A percentile compares a stretch with the other conserved stretches of the same genome.
phyloP scores from a whole-genome alignment of 2,888 invertebrate species.

The Xestia rhomboidea region DNA sequence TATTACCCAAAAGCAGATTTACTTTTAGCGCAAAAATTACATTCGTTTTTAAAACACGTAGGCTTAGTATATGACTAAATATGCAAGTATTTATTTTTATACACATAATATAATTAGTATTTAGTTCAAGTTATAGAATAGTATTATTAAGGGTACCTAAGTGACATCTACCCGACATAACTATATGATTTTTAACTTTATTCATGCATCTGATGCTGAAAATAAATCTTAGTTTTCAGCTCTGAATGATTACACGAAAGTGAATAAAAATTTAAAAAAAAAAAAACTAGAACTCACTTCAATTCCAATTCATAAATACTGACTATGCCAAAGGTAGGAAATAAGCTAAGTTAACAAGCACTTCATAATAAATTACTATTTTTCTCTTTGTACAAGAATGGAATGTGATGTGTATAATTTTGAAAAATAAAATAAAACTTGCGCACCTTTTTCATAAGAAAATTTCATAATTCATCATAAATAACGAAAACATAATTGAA shows the following conservation, averaged over 20 bases:
- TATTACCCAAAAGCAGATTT: slow-evolving; percentile 44
- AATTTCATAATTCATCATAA: slow-evolving; percentile 63
- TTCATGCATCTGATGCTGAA: slow-evolving; percentile 48
- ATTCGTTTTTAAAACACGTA: slow-evolving; percentile 61
- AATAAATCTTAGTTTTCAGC: slow-evolving; percentile 38
- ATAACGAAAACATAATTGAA: slow-evolving; percentile 41
- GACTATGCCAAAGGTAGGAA: slow-evolving; percentile 71
- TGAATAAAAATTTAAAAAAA: slow-evolving; percentile 40
- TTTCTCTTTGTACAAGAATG: slow-evolving; percentile 83
- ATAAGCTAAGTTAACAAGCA: slow-evolving; percentile 60
- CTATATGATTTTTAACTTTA: slow-evolving; percentile 57
- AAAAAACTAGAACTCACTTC: slow-evolving; percentile 68
- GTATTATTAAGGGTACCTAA: slow-evolving; percentile 55
- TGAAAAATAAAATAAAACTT: slow-evolving; percentile 69
- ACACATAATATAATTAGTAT: slow-evolving; percentile 67
- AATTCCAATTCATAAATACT: slow-evolving; percentile 75
- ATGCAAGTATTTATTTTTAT: slow-evolving; percentile 68
- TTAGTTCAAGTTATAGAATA: slow-evolving; percentile 59
- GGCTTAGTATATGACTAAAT: slow-evolving; percentile 68
- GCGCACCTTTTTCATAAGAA: slow-evolving; percentile 83
- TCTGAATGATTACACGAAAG: slow-evolving; percentile 25
- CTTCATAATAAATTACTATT: slow-evolving; percentile 68
- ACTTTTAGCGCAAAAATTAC: slow-evolving; percentile 54
- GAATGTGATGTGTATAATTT: slow-evolving; percentile 86
- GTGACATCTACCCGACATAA: slow-evolving; percentile 58